Conservation (phyloP, 2,797 vertebrate species). For the Schizopygopsis malacanthus region DNA sequence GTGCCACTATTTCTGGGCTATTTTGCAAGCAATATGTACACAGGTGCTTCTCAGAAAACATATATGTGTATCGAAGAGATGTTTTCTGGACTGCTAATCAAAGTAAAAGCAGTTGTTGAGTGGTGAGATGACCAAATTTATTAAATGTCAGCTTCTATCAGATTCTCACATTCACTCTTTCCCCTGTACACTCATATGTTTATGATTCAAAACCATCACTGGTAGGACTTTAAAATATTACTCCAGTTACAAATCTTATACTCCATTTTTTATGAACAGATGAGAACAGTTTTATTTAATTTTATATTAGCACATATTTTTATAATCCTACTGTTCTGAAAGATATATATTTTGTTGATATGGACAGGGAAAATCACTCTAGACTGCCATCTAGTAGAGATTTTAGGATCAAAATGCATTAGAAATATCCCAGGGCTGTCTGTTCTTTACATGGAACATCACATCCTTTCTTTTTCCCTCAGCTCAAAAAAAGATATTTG, state of each 20-base stretch:
- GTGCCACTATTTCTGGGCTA: slow-evolving; percentile 8
- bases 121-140: not conserved
- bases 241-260: not conserved
- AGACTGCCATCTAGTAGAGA: slow-evolving; percentile 11
- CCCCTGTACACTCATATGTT: not conserved
- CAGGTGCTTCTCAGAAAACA: slow-evolving; percentile 41
- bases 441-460: not conserved
- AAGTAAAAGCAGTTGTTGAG: not conserved
- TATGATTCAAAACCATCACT: not conserved
- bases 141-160: not conserved
- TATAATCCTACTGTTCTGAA: no score
- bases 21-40: slow-evolving; percentile 36
- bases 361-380: not conserved
- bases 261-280: no score
- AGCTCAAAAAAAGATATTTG: no score
- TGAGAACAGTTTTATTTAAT: not conserved
- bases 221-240: not conserved
- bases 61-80: slow-evolving; percentile 7
- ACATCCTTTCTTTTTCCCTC: no score
- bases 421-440: not conserved
- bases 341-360: no score
- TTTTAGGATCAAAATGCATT: not conserved
- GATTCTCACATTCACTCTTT: not conserved
- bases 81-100: slow-evolving; percentile 22
- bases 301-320: no score